phyloP scores from a whole-genome alignment of 2,797 vertebrate species.

The Psittacula derbiana region DNA sequence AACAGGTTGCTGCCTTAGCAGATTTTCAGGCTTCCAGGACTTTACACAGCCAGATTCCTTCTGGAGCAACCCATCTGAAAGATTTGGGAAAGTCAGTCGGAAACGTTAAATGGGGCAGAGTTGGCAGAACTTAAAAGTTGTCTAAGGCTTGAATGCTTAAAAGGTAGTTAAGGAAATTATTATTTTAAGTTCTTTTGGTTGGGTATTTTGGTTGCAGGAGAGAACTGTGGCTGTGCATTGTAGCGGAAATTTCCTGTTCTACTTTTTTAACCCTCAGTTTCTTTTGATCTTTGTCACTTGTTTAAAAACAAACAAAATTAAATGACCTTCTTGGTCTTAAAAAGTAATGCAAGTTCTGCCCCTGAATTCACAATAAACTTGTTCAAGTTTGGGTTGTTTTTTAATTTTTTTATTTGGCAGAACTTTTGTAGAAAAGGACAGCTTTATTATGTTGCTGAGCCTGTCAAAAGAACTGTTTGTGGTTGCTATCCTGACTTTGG shows the following conservation, averaged over 20 bases:
- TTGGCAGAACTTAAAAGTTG: conserved; percentile 38
- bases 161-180: conserved; percentile 22
- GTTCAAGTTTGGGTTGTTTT: not conserved
- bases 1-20: conserved; percentile 56
- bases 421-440: not conserved
- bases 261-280: not conserved
- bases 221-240: conserved; percentile 16
- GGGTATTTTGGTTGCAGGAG: conserved; percentile 34
- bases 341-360: conserved; percentile 33
- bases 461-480: not conserved
- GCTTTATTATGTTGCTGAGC: not conserved
- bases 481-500: not conserved
- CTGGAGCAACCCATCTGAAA: conserved; percentile 63
- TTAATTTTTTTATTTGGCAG: not conserved
- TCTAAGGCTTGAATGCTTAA: conserved; percentile 30
- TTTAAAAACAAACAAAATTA: not conserved
- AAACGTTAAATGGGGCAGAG: conserved; percentile 41
- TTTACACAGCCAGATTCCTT: conserved; percentile 53
- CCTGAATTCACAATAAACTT: conserved; percentile 32
- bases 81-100: conserved; percentile 53
- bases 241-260: conserved; percentile 30
- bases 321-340: conserved; percentile 8
- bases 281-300: conserved; percentile 1
- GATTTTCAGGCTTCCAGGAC: conserved; percentile 61
- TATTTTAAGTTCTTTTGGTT: not conserved